phyloP scores from a whole-genome alignment of 1,140 invertebrate genomes.

The Oreohelix idahoensis region DNA sequence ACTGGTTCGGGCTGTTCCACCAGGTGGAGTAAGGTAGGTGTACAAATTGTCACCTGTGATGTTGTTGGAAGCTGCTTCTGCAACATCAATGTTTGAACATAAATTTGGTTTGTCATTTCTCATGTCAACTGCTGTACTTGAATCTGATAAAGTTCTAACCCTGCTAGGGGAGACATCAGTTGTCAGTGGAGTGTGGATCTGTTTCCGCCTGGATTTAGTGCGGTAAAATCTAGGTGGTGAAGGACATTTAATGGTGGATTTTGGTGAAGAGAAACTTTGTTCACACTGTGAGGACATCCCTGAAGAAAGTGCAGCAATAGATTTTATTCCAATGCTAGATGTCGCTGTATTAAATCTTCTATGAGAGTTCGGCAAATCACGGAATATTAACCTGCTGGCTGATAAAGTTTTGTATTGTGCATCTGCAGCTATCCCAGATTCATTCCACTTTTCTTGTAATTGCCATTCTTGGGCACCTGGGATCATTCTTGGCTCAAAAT shows the following conservation, averaged over 20 bases:
- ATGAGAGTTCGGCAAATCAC: neutral
- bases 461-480: neutral
- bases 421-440: neutral
- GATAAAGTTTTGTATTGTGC: neutral
- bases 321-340: neutral
- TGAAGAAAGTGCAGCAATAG: too few species aligned
- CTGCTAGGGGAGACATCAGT: neutral
- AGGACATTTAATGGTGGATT: neutral
- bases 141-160: neutral
- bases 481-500: neutral
- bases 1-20: neutral
- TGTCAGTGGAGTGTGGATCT: neutral
- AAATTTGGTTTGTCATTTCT: neutral
- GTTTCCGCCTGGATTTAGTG: slow-evolving; percentile 7
- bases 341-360: neutral
- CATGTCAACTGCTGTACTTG: neutral
- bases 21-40: neutral
- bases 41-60: neutral
- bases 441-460: neutral
- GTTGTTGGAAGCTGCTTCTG: neutral
- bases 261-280: neutral
- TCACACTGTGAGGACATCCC: neutral
- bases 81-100: neutral
- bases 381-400: neutral
- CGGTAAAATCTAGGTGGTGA: neutral